These are phyloP conservation scores for Tholera decimalis DNA, from an alignment of 2,888 invertebrate genomes.

Conservation along the genomic window DNA sequence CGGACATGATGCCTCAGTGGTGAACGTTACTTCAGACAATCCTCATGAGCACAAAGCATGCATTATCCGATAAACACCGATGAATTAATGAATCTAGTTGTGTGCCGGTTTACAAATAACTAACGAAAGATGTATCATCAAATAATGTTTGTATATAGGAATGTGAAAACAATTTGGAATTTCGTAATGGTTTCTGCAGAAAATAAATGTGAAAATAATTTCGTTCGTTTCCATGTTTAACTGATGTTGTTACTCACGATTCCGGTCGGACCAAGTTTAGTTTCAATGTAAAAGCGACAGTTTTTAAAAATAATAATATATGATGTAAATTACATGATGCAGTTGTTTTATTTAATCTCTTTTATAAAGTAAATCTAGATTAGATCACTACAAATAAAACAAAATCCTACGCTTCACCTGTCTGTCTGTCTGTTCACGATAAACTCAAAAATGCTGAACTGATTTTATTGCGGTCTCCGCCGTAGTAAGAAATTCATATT, in stretches of 20 bases:
- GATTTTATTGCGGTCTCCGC: too few relatives aligned
- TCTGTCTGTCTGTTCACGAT: too few relatives aligned
- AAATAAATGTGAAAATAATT: constrained; percentile 62
- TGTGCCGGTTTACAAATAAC: background rate
- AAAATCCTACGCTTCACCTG: too few relatives aligned
- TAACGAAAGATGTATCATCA: background rate
- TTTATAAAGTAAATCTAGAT: too few relatives aligned
- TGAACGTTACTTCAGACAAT: too few relatives aligned
- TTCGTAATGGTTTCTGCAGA: constrained; percentile 66
- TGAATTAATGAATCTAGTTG: constrained; percentile 7
- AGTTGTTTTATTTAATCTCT: constrained; percentile 73
- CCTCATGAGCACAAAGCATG: background rate
- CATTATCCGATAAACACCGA: background rate
- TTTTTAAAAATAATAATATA: constrained; percentile 88
- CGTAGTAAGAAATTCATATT: too few relatives aligned
- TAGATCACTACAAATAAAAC: too few relatives aligned
- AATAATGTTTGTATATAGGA: background rate
- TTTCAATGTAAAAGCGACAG: constrained; percentile 85
- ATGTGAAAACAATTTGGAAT: background rate
- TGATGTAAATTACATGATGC: constrained; percentile 84
- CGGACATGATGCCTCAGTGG: too few relatives aligned
- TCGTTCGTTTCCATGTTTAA: constrained; percentile 68
- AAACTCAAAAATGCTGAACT: too few relatives aligned
- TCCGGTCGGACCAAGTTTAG: constrained; percentile 86
- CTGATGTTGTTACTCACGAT: constrained; percentile 83